phyloP scores from a whole-genome alignment of 2,888 invertebrate genomes.

The Cerastoderma edule region DNA sequence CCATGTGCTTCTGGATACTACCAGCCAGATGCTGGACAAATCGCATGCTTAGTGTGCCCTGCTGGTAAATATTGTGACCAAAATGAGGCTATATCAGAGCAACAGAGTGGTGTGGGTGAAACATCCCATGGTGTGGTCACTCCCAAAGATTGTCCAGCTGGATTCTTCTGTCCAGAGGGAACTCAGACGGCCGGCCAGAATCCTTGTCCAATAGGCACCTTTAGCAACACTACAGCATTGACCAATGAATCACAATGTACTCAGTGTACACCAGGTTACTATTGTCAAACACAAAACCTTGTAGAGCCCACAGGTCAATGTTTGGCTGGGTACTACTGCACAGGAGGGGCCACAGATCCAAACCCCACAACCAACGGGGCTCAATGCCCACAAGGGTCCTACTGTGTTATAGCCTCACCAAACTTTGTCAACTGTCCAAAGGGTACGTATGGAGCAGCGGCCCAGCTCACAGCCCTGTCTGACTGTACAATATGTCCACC shows the following conservation, averaged over 20 bases:
- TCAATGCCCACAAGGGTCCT: constrained; percentile 79
- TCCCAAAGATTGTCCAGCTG: constrained; percentile 80
- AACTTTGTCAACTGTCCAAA: constrained; percentile 77
- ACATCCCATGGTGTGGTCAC: constrained; percentile 82
- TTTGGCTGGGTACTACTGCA: constrained; percentile 79
- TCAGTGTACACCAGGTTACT: constrained; percentile 78
- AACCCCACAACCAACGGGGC: constrained; percentile 72
- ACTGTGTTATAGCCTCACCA: constrained; percentile 74
- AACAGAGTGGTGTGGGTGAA: constrained; percentile 78
- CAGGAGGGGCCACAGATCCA: constrained; percentile 70
- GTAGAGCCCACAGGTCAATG: constrained; percentile 79
- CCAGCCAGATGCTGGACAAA: constrained; percentile 76
- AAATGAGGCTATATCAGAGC: constrained; percentile 79
- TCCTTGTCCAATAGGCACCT: constrained; percentile 81
- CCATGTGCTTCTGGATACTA: constrained; percentile 79
- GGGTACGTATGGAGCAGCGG: constrained; percentile 80
- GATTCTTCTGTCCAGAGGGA: constrained; percentile 80
- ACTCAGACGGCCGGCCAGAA: constrained; percentile 76
- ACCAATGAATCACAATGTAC: constrained; percentile 75
- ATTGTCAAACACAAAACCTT: constrained; percentile 79
- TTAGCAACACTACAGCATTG: constrained; percentile 78
- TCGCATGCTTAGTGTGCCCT: constrained; percentile 76
- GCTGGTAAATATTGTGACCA: constrained; percentile 81
- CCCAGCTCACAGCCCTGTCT: constrained; percentile 70
- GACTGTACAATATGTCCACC: constrained; percentile 81